Evolutionary conservation across 2,888 invertebrate genomes (phyloP), one percentile per base, ranked within the genome.

Genomic region (Microctonus aethiopoides): DNA sequence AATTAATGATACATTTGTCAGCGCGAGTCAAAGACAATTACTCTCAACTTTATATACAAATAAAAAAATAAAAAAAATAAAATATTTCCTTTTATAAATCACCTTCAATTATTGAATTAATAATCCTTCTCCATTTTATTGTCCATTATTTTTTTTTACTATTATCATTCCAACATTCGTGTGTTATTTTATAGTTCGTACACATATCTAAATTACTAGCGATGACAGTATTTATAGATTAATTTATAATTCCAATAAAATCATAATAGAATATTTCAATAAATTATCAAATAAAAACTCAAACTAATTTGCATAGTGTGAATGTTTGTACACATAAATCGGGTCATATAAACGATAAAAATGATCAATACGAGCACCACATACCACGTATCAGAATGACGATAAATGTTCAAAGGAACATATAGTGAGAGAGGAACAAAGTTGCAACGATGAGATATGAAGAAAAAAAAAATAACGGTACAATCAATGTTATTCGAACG

Each of bases 401-500:
- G 24, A 36, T 36, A 61, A 24, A 24, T 41, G 39, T 20, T 39
- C 20, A 36, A 29, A 29, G 13, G 57, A 41, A 39, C 20, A 61
- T 39, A 61, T 39, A 61, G n/a, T 39, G 24, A 39, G 51, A 36
- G 34, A 34, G 54, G 24, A 36, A 62, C 16, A 22, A 24, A 34
- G 32, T n/a, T 54, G 51, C n/a, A 56, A 56, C 16, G 46, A 13
- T 29, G 29, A 29, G 7, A 29, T 29, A 29, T 46, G 56, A 46
- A 26, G 24, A 26, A 59, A 24, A 39, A 46, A 26, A 51, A 34
- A 59, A 61, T 68, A 68, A 68, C 68, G 68, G 68, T 61, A 68
- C 52, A 62, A 61, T 62, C 62, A 68, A 68, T 68, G 68, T 68
- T 68, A 68, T 68, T 62, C 68, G 62, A 62, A 39, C 62, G 62